phyloP scores from a whole-genome alignment of 2,797 vertebrate genomes.

The Acropternis orthonyx region DNA sequence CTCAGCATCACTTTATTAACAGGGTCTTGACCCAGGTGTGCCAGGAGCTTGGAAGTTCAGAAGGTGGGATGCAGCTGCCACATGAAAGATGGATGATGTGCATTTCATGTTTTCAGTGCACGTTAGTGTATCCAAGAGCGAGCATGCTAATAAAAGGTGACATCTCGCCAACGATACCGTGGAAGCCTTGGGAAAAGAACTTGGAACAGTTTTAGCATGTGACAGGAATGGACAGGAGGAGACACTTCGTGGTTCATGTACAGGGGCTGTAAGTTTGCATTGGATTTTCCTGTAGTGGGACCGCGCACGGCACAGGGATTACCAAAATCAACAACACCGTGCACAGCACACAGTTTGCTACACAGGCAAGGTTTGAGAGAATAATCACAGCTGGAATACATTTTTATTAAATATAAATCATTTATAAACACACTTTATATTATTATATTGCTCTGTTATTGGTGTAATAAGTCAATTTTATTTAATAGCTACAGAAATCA shows the following conservation, averaged over 20 bases:
- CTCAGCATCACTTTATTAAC: background rate
- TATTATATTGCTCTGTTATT: background rate
- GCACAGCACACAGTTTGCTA: background rate
- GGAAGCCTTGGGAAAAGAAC: background rate
- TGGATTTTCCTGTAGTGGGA: background rate
- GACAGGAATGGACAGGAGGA: background rate
- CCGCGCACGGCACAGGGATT: rapidly evolving
- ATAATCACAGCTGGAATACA: background rate
- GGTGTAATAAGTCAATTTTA: background rate
- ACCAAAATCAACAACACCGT: background rate
- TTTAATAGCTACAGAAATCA: background rate
- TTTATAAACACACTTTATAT: background rate
- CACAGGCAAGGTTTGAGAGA: background rate
- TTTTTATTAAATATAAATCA: background rate
- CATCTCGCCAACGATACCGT: background rate
- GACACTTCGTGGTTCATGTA: background rate
- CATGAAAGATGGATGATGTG: background rate
- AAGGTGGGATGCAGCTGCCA: background rate
- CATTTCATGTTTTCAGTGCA: background rate
- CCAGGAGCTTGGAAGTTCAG: background rate
- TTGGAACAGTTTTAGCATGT: background rate
- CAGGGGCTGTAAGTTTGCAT: background rate
- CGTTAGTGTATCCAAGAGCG: background rate
- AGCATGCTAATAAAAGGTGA: background rate
- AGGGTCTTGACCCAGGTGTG: background rate